Conservation (phyloP, 2,888 invertebrate species). For the Neocrepidodera transversa region DNA sequence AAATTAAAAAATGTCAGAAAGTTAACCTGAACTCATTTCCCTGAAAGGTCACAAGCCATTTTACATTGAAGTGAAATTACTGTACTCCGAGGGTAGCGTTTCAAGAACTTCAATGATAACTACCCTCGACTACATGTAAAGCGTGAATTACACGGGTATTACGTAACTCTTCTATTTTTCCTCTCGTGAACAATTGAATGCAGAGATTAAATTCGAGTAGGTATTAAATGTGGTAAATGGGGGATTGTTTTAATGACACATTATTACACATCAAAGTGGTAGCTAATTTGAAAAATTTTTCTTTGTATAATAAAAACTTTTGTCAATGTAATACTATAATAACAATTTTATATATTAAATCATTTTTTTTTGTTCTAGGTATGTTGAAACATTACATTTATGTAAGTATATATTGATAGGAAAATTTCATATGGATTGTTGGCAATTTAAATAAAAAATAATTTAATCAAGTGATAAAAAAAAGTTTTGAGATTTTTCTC, state of each 20-base stretch:
- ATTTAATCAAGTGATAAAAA: no score
- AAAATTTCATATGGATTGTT: no score
- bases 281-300: no score
- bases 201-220: slow-evolving; percentile 2
- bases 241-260: background rate
- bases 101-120: slow-evolving; percentile 18
- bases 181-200: slow-evolving; percentile 7
- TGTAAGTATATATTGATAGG: no score
- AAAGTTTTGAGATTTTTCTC: no score
- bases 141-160: slow-evolving; percentile 12
- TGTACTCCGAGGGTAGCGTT: slow-evolving; percentile 2
- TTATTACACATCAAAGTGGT: no score
- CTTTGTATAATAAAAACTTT: no score
- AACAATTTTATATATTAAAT: no score
- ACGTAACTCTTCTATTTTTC: background rate
- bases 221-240: background rate
- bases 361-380: no score
- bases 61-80: slow-evolving; percentile 9
- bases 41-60: slow-evolving; percentile 5
- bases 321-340: no score
- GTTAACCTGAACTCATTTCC: slow-evolving; percentile 4
- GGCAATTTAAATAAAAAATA: no score
- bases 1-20: slow-evolving; percentile 1
- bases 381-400: no score
- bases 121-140: slow-evolving; percentile 9